phyloP scores from a whole-genome alignment of 2,113 vertebrate genomes.

The Antechinus stuartii region DNA sequence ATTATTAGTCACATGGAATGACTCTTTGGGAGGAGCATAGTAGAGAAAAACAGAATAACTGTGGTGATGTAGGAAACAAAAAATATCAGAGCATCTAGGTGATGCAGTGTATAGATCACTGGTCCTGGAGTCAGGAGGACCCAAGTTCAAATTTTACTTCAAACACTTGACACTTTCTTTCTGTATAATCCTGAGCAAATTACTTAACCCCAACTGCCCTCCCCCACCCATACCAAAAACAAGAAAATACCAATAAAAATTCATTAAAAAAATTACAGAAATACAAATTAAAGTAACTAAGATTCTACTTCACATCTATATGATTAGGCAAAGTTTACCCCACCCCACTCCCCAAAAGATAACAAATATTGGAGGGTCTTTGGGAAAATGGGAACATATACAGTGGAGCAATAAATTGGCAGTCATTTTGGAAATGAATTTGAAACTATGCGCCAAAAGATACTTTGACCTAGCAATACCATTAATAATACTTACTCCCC shows the following conservation, averaged over 20 bases:
- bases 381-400: neutral
- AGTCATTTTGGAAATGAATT: neutral
- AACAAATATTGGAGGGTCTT: neutral
- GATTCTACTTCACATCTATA: neutral
- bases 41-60: neutral
- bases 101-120: too few species aligned
- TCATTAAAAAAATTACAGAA: neutral
- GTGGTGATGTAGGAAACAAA: neutral
- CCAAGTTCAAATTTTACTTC: too few species aligned
- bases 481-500: neutral
- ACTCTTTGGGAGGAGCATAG: neutral
- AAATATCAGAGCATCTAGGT: too few species aligned
- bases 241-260: too few species aligned
- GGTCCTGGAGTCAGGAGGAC: too few species aligned
- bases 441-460: neutral
- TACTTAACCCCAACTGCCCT: too few species aligned
- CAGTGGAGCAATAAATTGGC: neutral
- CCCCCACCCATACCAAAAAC: too few species aligned
- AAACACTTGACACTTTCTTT: too few species aligned
- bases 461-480: neutral
- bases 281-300: neutral
- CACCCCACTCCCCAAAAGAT: neutral
- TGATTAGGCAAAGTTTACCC: neutral
- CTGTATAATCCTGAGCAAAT: too few species aligned
- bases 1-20: neutral